phyloP scores from a whole-genome alignment of 2,797 vertebrate genomes.

The Sciurus vulgaris region DNA sequence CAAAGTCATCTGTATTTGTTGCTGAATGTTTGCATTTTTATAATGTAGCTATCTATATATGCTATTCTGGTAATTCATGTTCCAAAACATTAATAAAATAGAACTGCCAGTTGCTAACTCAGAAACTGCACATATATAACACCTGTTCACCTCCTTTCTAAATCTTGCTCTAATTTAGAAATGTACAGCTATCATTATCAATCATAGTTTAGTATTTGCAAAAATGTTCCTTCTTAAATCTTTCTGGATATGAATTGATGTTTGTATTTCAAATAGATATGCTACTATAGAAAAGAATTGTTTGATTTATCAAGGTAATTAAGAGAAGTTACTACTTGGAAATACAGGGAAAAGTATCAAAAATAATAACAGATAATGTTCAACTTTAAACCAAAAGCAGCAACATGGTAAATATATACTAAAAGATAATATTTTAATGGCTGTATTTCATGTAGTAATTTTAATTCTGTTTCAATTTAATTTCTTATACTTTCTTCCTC shows the following conservation, averaged over 20 bases:
- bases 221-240: slow-evolving; percentile 7
- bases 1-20: slow-evolving; percentile 30
- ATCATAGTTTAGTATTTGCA: neutral
- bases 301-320: neutral
- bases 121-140: neutral
- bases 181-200: neutral
- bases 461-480: slow-evolving; percentile 22
- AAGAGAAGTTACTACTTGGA: neutral
- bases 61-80: slow-evolving; percentile 12
- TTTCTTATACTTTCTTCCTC: slow-evolving; percentile 6
- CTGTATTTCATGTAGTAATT: neutral
- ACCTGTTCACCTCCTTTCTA: neutral
- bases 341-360: neutral
- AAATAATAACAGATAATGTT: neutral
- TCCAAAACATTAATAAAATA: slow-evolving; percentile 23
- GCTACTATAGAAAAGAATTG: neutral
- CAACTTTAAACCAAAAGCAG: slow-evolving; percentile 39
- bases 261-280: neutral
- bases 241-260: slow-evolving; percentile 40
- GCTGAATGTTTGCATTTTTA: neutral
- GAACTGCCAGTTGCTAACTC: slow-evolving; percentile 13
- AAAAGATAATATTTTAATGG: slow-evolving; percentile 1
- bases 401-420: neutral
- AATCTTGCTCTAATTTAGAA: neutral
- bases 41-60: neutral